Evolutionary conservation across 2,113 vertebrate species (phyloP), one percentile per base, ranked within the genome.

Genomic region (Raja brachyura): DNA sequence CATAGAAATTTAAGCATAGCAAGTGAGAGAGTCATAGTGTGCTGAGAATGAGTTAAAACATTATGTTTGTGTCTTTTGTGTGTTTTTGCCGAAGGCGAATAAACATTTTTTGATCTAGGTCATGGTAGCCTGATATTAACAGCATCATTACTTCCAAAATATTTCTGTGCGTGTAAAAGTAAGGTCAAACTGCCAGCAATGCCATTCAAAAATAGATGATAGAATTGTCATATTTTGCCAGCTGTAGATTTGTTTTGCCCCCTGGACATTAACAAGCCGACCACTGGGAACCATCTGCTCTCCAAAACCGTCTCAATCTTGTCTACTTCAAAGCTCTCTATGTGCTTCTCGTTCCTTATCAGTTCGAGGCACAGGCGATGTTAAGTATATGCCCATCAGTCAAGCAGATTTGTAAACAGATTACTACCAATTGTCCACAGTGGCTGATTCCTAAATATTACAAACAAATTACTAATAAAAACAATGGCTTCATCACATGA

Each of bases 101-200:
- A 86, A 86, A 86, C 56, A 86, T 86, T 61, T 16, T 68, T 61
- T 61, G 54, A 25, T 61, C 56, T 61, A 25, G 54, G n/a, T 16
- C 59, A 88, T 88, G 13, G 83, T 18, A 31, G 83, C 59, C 14
- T 18, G 83, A 88, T 66, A 63, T 63, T 63, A 88, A 31, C 59
- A 88, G 83, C 28, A 88, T 63, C n/a, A 66, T 88, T 88, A 88
- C 28, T 88, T 61, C 83, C 31, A n/a, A 88, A 88, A 88, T 88
- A 66, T 88, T 66, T 88, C 13, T 18, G 59, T 14, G 6, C 14
- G 31, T 33, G n/a, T 88, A 88, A 88, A 88, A 61, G 25, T 86
- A 86, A 88, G 59, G 59, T 88, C 61, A 88, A 88, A 66, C 59
- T 88, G 83, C 31, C 83, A 66, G 59, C 31, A 61, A 66, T 88